Evolutionary conservation across 2,888 invertebrate species (phyloP).

Genomic region (Lydus trimaculatus): DNA sequence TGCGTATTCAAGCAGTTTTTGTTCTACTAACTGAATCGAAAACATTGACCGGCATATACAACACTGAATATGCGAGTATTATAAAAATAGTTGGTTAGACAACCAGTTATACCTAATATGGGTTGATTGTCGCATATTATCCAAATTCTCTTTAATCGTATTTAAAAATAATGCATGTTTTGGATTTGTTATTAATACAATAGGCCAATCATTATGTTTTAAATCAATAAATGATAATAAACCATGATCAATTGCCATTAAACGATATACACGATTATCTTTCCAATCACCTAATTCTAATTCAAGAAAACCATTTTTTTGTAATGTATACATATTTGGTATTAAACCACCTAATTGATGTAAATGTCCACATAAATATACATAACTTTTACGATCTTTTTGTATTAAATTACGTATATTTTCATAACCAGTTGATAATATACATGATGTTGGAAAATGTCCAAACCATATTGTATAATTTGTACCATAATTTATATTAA

Average conservation of each 20-base stretch:
- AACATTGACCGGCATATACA: no score
- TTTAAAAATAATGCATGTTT: conserved; percentile 80
- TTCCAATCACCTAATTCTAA: conserved; percentile 94
- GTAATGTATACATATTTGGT: conserved; percentile 86
- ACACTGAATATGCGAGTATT: no score
- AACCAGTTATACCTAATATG: conserved; percentile 70
- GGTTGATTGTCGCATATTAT: conserved; percentile 72
- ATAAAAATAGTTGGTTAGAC: no score
- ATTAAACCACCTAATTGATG: conserved; percentile 83
- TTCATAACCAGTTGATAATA: conserved; percentile 68
- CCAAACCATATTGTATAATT: conserved; percentile 83
- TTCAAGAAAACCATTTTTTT: conserved; percentile 83
- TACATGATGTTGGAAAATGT: conserved; percentile 91
- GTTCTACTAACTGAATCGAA: no score
- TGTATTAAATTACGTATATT: conserved; percentile 68
- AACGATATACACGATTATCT: conserved; percentile 82
- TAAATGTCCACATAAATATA: conserved; percentile 89
- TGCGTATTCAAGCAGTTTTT: no score
- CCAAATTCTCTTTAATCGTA: conserved; percentile 76
- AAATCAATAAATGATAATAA: conserved; percentile 85
- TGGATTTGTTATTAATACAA: conserved; percentile 88
- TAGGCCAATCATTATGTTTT: conserved; percentile 79
- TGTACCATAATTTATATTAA: conserved; percentile 64
- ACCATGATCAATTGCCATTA: conserved; percentile 89
- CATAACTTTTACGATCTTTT: conserved; percentile 68